Conservation (phyloP, 2,888 invertebrate species). For the Endomychus coccineus region DNA sequence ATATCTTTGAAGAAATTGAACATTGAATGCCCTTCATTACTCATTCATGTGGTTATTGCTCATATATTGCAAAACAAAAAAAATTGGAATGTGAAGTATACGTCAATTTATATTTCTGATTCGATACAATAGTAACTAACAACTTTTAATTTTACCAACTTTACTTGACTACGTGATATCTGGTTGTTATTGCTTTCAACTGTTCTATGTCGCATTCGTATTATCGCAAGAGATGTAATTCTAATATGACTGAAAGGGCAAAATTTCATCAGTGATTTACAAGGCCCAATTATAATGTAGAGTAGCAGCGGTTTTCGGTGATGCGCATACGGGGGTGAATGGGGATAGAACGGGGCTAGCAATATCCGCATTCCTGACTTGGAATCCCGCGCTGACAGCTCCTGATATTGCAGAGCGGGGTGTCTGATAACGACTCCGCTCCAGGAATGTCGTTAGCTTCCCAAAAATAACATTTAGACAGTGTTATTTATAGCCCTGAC, state of each 20-base stretch:
- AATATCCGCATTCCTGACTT: constrained; percentile 43
- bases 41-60: too few relatives aligned
- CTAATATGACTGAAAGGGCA: constrained; percentile 5
- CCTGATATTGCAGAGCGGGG: constrained; percentile 39
- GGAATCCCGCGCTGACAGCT: constrained; percentile 36
- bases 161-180: too few relatives aligned
- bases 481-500: constrained; percentile 43
- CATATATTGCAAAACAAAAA: too few relatives aligned
- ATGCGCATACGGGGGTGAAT: constrained; percentile 1
- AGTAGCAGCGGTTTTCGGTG: constrained; percentile 3
- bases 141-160: too few relatives aligned
- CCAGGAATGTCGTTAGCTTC: constrained; percentile 46
- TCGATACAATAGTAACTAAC: too few relatives aligned
- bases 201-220: too few relatives aligned
- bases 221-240: too few relatives aligned
- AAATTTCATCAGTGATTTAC: constrained; percentile 20
- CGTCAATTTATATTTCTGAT: too few relatives aligned
- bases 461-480: constrained; percentile 45
- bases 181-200: too few relatives aligned
- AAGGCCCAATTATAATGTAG: constrained; percentile 22
- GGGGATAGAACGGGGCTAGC: constrained; percentile 29
- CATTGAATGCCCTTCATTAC: too few relatives aligned
- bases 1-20: too few relatives aligned
- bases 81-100: too few relatives aligned
- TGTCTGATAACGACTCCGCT: constrained; percentile 41